Evolutionary conservation across 2,113 vertebrate genomes (phyloP).

Genomic region (Litocranius walleri): DNA sequence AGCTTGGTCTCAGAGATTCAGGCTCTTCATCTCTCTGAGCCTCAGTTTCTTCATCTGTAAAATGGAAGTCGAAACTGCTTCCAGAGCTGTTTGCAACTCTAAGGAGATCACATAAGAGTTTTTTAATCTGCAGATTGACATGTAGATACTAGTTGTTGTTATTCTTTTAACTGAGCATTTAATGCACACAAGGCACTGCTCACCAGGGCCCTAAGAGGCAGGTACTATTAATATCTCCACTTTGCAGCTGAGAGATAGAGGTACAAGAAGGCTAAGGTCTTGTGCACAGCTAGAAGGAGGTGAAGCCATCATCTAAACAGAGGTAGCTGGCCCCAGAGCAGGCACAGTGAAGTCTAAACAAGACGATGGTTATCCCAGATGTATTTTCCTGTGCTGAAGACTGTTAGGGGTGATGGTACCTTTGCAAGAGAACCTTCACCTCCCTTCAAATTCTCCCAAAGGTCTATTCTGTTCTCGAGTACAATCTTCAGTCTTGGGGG

Average conservation of each 20-base stretch:
- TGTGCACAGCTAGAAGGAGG: neutral
- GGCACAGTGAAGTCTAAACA: too few species aligned
- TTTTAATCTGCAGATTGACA: neutral
- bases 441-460: neutral
- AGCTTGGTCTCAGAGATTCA: neutral
- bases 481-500: neutral
- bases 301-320: neutral
- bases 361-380: rapidly evolving
- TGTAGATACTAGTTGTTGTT: neutral
- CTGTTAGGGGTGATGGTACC: rapidly evolving
- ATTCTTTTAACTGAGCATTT: neutral
- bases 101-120: neutral
- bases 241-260: neutral
- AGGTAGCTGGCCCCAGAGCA: neutral
- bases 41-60: neutral
- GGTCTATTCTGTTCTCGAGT: neutral
- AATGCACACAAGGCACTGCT: neutral
- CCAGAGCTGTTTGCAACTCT: neutral
- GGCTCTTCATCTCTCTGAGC: neutral
- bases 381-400: neutral
- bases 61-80: neutral
- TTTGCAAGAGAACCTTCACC: neutral
- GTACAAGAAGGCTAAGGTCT: neutral
- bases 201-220: neutral
- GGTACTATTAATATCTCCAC: neutral